Percentiles rank a stretch among this genome's conserved stretches.
Evolutionary conservation across 1,140 invertebrate genomes (phyloP).

Genomic region (Laodelphax striatellus): DNA sequence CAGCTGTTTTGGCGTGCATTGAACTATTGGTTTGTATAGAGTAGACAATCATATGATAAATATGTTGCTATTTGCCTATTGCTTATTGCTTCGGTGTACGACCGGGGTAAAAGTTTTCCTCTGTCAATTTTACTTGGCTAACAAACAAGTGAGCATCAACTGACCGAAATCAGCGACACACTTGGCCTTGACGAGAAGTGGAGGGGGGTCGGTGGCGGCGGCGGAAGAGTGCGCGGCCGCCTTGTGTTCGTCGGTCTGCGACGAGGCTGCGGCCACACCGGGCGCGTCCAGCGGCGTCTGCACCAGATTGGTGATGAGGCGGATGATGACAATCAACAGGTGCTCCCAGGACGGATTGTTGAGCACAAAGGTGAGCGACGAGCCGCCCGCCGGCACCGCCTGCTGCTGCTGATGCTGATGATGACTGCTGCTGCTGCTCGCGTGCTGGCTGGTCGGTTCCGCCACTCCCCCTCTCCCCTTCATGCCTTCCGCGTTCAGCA

Average conservation of each 20-base stretch:
- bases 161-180: slow-evolving; percentile 51
- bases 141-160: no score
- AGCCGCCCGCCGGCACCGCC: not conserved
- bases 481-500: not conserved
- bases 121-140: no score
- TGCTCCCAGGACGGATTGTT: slow-evolving; percentile 29
- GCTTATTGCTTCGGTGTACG: no score
- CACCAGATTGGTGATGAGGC: slow-evolving; percentile 32
- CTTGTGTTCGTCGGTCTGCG: slow-evolving; percentile 71
- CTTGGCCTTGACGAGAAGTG: slow-evolving; percentile 39
- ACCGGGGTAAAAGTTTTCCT: no score
- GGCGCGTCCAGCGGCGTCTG: slow-evolving; percentile 29
- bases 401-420: slow-evolving; percentile 6
- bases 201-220: slow-evolving; percentile 26
- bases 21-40: no score
- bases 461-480: not conserved
- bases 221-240: slow-evolving; percentile 44
- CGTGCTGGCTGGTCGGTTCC: not conserved
- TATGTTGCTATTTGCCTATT: no score
- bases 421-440: not conserved
- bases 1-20: no score
- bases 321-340: slow-evolving; percentile 26
- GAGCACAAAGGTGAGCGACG: slow-evolving; percentile 19
- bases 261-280: slow-evolving; percentile 13
- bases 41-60: no score